phyloP scores from a whole-genome alignment of 2,797 vertebrate genomes.

The Pantherophis alleghaniensis region DNA sequence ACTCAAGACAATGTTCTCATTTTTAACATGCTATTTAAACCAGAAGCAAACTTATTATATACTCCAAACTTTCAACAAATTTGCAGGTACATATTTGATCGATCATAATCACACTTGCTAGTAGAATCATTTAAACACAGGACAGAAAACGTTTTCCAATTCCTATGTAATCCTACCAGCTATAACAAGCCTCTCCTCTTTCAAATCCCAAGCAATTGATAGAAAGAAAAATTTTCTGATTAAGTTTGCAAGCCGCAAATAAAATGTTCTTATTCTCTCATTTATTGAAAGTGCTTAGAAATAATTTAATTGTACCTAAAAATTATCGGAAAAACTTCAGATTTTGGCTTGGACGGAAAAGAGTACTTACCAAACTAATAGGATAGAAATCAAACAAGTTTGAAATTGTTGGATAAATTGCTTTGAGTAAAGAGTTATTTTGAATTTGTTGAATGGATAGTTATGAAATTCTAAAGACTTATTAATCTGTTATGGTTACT shows the following conservation, averaged over 20 bases:
- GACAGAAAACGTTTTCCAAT: not conserved
- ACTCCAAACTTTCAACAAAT: not conserved
- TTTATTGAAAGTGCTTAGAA: not conserved
- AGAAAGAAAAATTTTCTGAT: not conserved
- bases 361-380: not conserved
- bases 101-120: constrained; percentile 1
- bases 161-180: not conserved
- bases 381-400: not conserved
- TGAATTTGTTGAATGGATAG: not conserved
- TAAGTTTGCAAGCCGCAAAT: not conserved
- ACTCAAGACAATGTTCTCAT: not conserved
- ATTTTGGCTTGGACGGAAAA: not conserved
- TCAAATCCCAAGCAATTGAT: not conserved
- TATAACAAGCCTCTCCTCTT: not conserved
- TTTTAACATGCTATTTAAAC: not conserved
- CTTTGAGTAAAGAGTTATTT: not conserved
- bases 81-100: not conserved
- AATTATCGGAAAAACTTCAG: not conserved
- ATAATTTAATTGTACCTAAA: not conserved
- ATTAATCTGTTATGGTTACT: not conserved
- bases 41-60: not conserved
- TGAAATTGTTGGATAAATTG: not conserved
- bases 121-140: not conserved
- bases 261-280: not conserved
- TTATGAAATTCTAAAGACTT: not conserved